Conservation (phyloP, 53 echinoderm and acorn worm genomes). For the Paelopatides confundens region DNA sequence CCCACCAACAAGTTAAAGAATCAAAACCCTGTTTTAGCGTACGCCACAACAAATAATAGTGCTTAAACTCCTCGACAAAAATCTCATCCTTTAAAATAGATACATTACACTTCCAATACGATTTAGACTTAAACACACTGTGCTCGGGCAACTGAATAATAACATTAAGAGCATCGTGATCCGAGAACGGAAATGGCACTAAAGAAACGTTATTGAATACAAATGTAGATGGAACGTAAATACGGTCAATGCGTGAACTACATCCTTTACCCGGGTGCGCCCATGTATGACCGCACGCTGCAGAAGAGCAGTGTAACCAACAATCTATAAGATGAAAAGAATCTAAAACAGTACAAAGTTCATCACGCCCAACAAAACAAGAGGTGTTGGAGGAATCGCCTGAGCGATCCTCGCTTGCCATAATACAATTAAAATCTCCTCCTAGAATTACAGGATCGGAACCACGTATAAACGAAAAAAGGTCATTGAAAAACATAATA, state of each 20-base stretch:
- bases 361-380: background rate
- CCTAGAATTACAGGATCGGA: background rate
- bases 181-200: background rate
- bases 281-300: background rate
- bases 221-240: background rate
- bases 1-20: too few relatives aligned
- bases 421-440: constrained; percentile 1
- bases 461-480: background rate
- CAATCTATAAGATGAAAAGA: background rate
- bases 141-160: too few relatives aligned
- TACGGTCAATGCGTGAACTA: constrained; percentile 13
- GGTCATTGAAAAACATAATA: background rate
- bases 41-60: too few relatives aligned
- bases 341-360: background rate
- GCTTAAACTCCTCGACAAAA: too few relatives aligned
- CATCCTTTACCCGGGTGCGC: background rate
- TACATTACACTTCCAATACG: background rate
- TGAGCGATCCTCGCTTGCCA: background rate
- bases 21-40: too few relatives aligned
- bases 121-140: background rate
- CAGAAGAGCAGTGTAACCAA: background rate
- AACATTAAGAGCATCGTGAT: too few relatives aligned
- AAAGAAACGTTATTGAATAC: too few relatives aligned
- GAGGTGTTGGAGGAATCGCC: background rate
- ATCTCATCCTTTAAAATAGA: too few relatives aligned